Percentiles rank a stretch among this genome's conserved stretches.
Evolutionary conservation across 1,140 invertebrate species (phyloP).

Genomic region (Nylanderia fulva): DNA sequence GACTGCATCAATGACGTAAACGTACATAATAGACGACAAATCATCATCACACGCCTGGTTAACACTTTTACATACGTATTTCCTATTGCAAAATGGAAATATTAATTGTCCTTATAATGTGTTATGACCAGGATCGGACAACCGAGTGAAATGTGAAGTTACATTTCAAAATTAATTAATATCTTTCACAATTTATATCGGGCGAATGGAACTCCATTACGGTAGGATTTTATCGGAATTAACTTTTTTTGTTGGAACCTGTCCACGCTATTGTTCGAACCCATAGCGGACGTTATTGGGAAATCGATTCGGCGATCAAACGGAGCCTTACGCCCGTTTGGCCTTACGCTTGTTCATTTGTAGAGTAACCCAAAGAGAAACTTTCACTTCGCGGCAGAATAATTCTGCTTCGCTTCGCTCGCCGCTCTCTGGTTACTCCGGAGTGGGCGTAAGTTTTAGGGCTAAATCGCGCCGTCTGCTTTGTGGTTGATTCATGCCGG

Average conservation of each 20-base stretch:
- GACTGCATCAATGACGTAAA: conserved; percentile 57
- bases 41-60: conserved; percentile 13
- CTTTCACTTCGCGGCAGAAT: conserved; percentile 76
- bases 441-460: conserved; percentile 77
- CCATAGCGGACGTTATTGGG: neutral
- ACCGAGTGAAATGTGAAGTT: neutral
- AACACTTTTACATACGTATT: conserved; percentile 4
- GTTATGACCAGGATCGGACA: neutral
- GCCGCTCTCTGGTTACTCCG: conserved; percentile 72
- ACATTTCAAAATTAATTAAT: conserved; percentile 7
- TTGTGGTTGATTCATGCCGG: conserved; percentile 80
- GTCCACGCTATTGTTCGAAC: neutral
- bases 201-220: neutral
- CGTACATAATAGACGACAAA: conserved; percentile 41
- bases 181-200: neutral
- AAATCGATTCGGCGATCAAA: conserved; percentile 37
- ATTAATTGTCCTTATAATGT: neutral
- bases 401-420: conserved; percentile 74
- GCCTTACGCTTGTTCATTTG: conserved; percentile 57
- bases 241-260: neutral
- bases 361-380: conserved; percentile 64
- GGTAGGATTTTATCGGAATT: neutral
- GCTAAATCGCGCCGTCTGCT: conserved; percentile 66
- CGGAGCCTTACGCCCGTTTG: conserved; percentile 34
- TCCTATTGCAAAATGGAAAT: neutral